Percentiles rank a stretch among this genome's conserved stretches.
Evolutionary conservation across 1,140 invertebrate species (phyloP).

Genomic region (Anastrepha obliqua): DNA sequence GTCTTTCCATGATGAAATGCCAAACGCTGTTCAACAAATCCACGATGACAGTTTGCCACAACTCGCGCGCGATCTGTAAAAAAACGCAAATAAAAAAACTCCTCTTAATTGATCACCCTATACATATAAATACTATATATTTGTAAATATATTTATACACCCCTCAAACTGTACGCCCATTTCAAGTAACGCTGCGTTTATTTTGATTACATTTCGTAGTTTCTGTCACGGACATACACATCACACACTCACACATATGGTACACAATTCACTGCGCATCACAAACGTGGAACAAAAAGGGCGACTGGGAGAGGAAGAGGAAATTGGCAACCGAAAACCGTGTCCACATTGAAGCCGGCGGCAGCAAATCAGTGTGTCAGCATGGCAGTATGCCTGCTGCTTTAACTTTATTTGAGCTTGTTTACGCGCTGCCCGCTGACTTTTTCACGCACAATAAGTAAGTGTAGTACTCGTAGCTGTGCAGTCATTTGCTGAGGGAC

Average conservation of each 20-base stretch:
- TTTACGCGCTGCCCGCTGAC: conserved; percentile 47
- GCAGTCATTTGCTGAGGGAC: conserved; percentile 43
- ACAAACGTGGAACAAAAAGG: neutral
- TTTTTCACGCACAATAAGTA: conserved; percentile 21
- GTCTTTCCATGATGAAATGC: too few species aligned
- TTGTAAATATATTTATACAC: neutral
- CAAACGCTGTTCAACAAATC: too few species aligned
- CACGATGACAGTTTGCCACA: too few species aligned
- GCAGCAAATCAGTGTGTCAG: neutral
- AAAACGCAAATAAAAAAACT: too few species aligned
- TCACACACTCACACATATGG: neutral
- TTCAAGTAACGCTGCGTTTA: conserved; percentile 35
- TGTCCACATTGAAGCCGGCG: neutral
- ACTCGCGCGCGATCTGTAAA: too few species aligned
- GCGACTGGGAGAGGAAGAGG: neutral
- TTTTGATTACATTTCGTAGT: conserved; percentile 45
- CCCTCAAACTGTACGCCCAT: conserved; percentile 5
- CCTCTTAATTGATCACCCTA: too few species aligned
- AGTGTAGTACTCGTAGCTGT: neutral
- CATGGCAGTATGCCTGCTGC: neutral
- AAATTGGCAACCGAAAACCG: neutral
- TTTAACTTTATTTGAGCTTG: conserved; percentile 54
- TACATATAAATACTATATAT: neutral
- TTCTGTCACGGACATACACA: neutral
- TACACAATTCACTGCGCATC: neutral